phyloP scores from a whole-genome alignment of 2,888 invertebrate genomes.

The Catocala nupta region DNA sequence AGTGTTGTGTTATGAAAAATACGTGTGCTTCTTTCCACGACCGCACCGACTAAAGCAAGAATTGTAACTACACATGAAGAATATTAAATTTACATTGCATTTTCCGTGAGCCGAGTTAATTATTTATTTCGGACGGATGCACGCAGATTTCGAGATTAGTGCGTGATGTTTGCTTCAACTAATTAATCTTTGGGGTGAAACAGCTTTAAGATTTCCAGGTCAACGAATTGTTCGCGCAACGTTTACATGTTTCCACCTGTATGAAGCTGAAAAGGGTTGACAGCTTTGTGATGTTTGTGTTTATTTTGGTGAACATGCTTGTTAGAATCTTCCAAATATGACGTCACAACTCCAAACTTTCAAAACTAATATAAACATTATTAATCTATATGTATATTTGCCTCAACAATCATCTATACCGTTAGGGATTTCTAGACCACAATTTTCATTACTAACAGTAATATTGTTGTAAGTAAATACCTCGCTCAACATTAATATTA shows the following conservation, averaged over 20 bases:
- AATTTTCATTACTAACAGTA: conserved; percentile 23
- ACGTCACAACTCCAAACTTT: neutral
- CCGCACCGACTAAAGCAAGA: conserved; percentile 66
- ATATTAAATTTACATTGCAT: conserved; percentile 78
- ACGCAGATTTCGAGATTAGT: conserved; percentile 80
- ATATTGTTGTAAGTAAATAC: conserved; percentile 20
- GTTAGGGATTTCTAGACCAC: conserved; percentile 9
- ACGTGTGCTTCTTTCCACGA: conserved; percentile 54
- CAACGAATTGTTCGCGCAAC: conserved; percentile 66
- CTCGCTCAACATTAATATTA: conserved; percentile 36
- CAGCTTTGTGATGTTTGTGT: conserved; percentile 40
- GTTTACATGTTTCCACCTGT: conserved; percentile 51
- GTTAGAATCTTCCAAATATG: conserved; percentile 2
- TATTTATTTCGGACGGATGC: conserved; percentile 80
- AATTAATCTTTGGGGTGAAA: conserved; percentile 79
- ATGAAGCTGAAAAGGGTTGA: conserved; percentile 50
- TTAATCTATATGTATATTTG: conserved; percentile 19
- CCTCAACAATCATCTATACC: conserved; percentile 7
- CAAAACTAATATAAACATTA: conserved; percentile 17
- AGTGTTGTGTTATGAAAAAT: conserved; percentile 9
- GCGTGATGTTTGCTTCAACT: conserved; percentile 73
- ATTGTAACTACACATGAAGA: conserved; percentile 70
- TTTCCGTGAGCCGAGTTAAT: conserved; percentile 72
- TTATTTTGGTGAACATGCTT: conserved; percentile 41
- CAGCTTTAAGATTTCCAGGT: conserved; percentile 75